Percentiles rank a stretch among this genome's conserved stretches.
These are phyloP conservation scores for Drosophila melanica DNA, from an alignment of 1,140 invertebrate species.

Conservation along the genomic window DNA sequence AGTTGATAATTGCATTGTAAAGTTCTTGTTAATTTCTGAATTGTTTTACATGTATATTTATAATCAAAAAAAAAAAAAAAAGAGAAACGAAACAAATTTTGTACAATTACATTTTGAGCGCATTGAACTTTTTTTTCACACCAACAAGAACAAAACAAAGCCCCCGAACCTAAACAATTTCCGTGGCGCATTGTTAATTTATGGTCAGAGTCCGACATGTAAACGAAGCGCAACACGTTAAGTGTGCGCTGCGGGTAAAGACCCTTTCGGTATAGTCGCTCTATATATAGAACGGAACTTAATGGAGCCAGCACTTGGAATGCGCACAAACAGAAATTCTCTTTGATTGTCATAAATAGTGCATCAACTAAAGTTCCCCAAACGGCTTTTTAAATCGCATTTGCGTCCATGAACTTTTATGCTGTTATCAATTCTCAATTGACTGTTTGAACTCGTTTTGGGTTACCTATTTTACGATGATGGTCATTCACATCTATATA, in stretches of 20 bases:
- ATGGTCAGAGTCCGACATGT: constrained; percentile 23
- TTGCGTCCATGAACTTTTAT: not conserved
- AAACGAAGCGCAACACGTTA: constrained; percentile 36
- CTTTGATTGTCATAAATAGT: constrained; percentile 24
- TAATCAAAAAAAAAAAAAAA: constrained; percentile 9
- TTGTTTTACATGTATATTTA: constrained; percentile 16
- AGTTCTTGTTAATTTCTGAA: constrained; percentile 8
- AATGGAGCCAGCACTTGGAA: constrained; percentile 11
- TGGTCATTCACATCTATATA: no score
- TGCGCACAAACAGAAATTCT: constrained; percentile 4
- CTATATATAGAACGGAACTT: constrained; percentile 32
- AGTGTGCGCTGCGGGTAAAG: constrained; percentile 20
- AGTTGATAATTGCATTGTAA: constrained; percentile 14
- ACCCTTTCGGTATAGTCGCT: constrained; percentile 8
- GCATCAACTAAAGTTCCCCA: not conserved
- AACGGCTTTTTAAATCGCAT: not conserved
- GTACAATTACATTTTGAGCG: constrained; percentile 27
- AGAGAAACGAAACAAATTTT: not conserved
- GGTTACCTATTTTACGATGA: no score
- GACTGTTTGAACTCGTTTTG: not conserved
- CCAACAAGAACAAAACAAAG: not conserved
- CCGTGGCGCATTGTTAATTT: constrained; percentile 38
- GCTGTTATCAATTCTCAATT: not conserved
- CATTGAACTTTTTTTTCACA: constrained; percentile 31
- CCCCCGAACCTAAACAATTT: constrained; percentile 25